Percentiles rank a stretch among this genome's conserved stretches.
Conservation (phyloP, 2,113 vertebrate genomes). For the Mus pahari region DNA sequence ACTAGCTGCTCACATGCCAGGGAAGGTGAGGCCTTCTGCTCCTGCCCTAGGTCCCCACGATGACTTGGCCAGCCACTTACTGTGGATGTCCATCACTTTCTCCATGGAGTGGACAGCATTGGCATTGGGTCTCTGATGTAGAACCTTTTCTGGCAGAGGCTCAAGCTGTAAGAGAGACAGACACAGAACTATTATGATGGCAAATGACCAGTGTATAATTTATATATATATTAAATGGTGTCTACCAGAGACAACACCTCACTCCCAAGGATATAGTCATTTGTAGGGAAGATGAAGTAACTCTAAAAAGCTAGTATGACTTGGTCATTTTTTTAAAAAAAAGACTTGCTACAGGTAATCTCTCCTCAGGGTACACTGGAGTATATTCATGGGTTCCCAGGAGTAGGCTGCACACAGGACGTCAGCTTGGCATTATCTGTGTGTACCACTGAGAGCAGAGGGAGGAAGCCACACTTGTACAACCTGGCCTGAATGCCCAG, state of each 20-base stretch:
- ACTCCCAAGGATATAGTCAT: neutral
- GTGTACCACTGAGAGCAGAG: neutral
- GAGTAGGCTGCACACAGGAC: accelerated
- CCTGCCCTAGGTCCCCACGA: too few relatives aligned
- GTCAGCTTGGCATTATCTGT: accelerated
- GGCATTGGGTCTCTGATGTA: constrained; percentile 94
- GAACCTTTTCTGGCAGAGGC: constrained; percentile 92
- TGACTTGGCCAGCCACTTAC: constrained; percentile 86
- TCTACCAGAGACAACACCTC: accelerated
- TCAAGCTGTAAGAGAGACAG: constrained; percentile 85
- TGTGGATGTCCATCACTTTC: constrained; percentile 95
- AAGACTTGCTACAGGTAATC: neutral
- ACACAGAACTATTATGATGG: neutral
- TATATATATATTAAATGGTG: accelerated
- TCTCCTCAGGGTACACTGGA: neutral
- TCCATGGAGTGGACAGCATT: constrained; percentile 96
- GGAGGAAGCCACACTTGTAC: accelerated
- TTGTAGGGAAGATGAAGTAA: accelerated
- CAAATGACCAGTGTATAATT: accelerated
- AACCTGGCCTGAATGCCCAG: neutral
- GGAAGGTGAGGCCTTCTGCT: neutral
- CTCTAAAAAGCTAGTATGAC: too few relatives aligned
- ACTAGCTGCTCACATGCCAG: neutral
- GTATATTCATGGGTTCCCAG: accelerated
- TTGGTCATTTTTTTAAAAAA: neutral